Conservation (phyloP, 2,797 vertebrate genomes). For the Molossus molossus region DNA sequence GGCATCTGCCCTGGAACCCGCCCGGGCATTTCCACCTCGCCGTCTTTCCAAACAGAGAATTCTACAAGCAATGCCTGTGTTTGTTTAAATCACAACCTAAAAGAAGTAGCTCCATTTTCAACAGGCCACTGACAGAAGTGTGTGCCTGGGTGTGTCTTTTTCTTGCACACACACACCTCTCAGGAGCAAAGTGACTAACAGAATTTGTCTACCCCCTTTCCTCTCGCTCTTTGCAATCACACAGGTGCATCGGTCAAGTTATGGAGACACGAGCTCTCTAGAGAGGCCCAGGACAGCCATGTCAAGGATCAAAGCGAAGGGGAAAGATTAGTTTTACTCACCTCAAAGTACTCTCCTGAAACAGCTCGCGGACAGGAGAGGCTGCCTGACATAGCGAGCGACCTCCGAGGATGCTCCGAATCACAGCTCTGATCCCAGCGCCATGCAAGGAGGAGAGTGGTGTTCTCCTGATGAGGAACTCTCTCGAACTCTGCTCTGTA, state of each 20-base stretch:
- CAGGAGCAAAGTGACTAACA: background rate
- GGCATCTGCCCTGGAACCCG: background rate
- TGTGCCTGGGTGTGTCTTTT: background rate
- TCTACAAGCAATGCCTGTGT: background rate
- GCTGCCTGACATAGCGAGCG: background rate
- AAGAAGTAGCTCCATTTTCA: background rate
- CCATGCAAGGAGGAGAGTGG: background rate
- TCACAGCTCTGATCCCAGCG: background rate
- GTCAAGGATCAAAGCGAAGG: background rate
- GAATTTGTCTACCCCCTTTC: background rate
- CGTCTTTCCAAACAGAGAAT: conserved; percentile 12
- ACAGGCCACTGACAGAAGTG: background rate
- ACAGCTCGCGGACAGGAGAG: background rate
- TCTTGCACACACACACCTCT: background rate
- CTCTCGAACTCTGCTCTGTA: background rate
- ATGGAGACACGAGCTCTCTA: background rate
- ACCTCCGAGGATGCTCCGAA: background rate
- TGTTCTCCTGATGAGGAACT: background rate
- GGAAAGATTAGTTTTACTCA: background rate
- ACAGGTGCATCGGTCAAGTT: background rate
- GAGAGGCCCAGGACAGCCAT: background rate
- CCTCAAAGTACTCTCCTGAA: background rate
- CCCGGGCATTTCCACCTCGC: background rate
- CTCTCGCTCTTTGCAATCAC: background rate
- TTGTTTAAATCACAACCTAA: background rate